Base-by-base conservation (phyloP, 2,797 vertebrate species). In the Neopelma chrysocephalum region DNA sequence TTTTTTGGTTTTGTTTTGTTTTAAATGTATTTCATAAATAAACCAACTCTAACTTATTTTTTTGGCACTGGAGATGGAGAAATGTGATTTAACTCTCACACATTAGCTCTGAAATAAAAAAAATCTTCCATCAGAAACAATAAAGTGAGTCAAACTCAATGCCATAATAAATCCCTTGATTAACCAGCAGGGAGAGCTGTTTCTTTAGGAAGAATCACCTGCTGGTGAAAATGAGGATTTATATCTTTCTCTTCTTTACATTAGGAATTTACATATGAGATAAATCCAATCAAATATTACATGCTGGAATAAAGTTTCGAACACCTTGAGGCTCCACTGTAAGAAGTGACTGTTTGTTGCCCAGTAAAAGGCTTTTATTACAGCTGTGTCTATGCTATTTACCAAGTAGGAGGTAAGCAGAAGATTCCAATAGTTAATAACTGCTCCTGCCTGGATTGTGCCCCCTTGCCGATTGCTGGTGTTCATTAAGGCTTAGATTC, bases 1-100 rank as follows among this genome's bases (percentile, higher is more conserved):
- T 20, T 86, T 94, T 87, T 34, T 51, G 50, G 10, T 53, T 51
- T 96, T 94, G 88, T 97, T 96, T 95, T 96, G 93, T 96, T 96
- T 96, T 84, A 82, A 96, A 66, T 81, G 20, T 91, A 72, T 96
- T 96, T 96, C 82, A 86, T 89, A 97, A 96, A 95, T 95, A 97
- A 97, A 96, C 58, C 78, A 96, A 90, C 94, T 89, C 15, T 82
- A 95, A 91, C 62, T 94, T 97, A 78, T 96, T 94, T 96, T 94
- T 97, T 96, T 96, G 94, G 96, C 92, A 93, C 38, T 76, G 86
- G 80, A 97, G 91, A 90, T 77, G 82, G 91, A 96, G 91, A 96
- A 90, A 86, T 68, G 47, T 89, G 77, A 93, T 66, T 92, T 80
- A 93, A 90, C 75, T 83, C 40, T 97, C 79, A 93, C 36, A 66